Evolutionary conservation across 1,140 invertebrate genomes (phyloP).

Genomic region (Drosophila santomea): DNA sequence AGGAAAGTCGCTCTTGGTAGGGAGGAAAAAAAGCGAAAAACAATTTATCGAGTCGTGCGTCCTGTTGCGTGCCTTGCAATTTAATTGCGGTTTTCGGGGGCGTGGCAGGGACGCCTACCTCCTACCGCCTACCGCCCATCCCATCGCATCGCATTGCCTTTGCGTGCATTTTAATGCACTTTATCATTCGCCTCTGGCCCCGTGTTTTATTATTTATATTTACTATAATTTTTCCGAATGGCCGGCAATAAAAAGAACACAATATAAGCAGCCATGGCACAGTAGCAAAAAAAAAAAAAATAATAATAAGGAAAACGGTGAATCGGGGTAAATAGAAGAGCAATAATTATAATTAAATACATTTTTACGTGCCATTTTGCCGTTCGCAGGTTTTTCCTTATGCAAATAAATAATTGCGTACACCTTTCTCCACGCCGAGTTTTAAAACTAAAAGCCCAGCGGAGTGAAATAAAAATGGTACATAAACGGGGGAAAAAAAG

Average conservation of each 20-base stretch:
- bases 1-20: slow-evolving; percentile 31
- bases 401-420: slow-evolving; percentile 76
- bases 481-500: slow-evolving; percentile 20
- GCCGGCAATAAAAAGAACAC: slow-evolving; percentile 39
- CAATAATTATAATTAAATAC: slow-evolving; percentile 83
- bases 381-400: slow-evolving; percentile 59
- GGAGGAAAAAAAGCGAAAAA: slow-evolving; percentile 18
- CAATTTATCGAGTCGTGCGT: slow-evolving; percentile 79
- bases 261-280: slow-evolving; percentile 33
- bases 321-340: slow-evolving; percentile 52
- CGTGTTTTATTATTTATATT: slow-evolving; percentile 82
- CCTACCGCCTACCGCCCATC: slow-evolving; percentile 11
- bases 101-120: slow-evolving; percentile 48
- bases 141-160: slow-evolving; percentile 13
- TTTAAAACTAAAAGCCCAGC: slow-evolving; percentile 26
- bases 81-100: slow-evolving; percentile 63
- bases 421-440: slow-evolving; percentile 48
- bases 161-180: slow-evolving; percentile 79
- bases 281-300: neutral
- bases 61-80: slow-evolving; percentile 78
- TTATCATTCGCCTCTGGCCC: slow-evolving; percentile 59
- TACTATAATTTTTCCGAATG: slow-evolving; percentile 73
- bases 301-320: neutral
- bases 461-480: slow-evolving; percentile 13
- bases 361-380: slow-evolving; percentile 78